A percentile compares a stretch with the other conserved stretches of the same genome.
These are phyloP conservation scores for Scaptomyza caliginosa DNA, from an alignment of 2,888 invertebrate genomes.

Conservation along the genomic window DNA sequence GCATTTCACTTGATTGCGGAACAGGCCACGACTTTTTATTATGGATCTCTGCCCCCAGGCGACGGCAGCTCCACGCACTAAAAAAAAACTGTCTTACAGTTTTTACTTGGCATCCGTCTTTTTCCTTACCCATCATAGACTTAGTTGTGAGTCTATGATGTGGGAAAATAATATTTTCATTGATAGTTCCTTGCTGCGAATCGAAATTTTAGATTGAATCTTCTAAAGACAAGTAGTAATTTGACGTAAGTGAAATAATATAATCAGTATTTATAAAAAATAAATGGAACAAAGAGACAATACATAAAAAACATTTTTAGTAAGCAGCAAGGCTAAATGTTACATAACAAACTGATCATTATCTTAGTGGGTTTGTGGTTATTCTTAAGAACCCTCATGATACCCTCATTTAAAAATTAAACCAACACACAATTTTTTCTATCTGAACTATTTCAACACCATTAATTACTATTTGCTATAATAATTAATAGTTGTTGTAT, in stretches of 20 bases:
- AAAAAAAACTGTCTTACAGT: not conserved
- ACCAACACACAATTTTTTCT: conserved; percentile 7
- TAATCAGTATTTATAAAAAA: not conserved
- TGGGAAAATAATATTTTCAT: conserved; percentile 61
- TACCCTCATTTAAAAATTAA: conserved; percentile 28
- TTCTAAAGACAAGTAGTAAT: not conserved
- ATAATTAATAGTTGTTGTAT: conserved; percentile 53
- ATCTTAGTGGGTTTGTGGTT: not conserved
- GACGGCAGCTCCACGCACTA: conserved; percentile 7
- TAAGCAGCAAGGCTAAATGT: conserved; percentile 1
- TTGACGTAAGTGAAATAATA: not conserved
- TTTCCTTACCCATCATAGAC: not conserved
- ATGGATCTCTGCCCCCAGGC: conserved; percentile 26
- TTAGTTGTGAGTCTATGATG: conserved; percentile 47
- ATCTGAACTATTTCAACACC: conserved; percentile 34
- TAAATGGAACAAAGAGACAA: not conserved
- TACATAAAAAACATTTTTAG: not conserved
- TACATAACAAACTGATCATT: not conserved
- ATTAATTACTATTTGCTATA: conserved; percentile 33
- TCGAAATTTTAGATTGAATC: not conserved
- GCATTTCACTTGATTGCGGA: conserved; percentile 66
- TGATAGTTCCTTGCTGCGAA: conserved; percentile 27
- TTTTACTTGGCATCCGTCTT: not conserved
- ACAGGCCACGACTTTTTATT: conserved; percentile 16
- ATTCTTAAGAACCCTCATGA: not conserved